These are phyloP conservation scores for Pagetopsis macropterus DNA, from an alignment of 2,797 vertebrate species.

Conservation along the genomic window DNA sequence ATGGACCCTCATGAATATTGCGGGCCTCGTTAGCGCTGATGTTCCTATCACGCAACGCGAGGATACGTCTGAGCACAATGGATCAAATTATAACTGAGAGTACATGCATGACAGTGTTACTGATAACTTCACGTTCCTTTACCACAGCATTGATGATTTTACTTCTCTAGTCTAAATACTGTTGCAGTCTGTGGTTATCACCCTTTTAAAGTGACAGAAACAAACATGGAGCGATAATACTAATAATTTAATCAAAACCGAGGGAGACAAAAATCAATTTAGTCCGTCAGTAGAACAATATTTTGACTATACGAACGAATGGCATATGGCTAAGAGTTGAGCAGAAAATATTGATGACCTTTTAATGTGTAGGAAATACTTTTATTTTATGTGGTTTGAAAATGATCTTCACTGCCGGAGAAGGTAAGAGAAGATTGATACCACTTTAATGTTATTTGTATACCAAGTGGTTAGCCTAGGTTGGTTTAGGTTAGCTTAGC, in stretches of 20 bases:
- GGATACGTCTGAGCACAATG: constrained; percentile 54
- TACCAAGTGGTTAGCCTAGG: background rate
- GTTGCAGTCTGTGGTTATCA: background rate
- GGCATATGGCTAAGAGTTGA: background rate
- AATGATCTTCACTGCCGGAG: background rate
- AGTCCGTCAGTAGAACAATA: background rate
- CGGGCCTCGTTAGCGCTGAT: constrained; percentile 56
- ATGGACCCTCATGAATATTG: constrained; percentile 70
- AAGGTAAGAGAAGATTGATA: background rate
- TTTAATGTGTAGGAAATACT: background rate
- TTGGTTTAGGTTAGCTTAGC: no score
- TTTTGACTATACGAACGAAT: background rate
- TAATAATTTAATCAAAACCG: background rate
- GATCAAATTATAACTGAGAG: constrained; percentile 53
- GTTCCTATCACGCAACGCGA: constrained; percentile 44
- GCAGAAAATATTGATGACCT: background rate
- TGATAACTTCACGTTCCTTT: constrained; percentile 24
- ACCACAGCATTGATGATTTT: constrained; percentile 23
- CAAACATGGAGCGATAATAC: background rate
- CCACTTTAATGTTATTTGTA: background rate
- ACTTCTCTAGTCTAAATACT: background rate
- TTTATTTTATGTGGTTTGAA: background rate
- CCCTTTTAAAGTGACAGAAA: background rate
- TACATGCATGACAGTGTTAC: constrained; percentile 37
- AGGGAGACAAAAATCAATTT: background rate